Evolutionary conservation across 2,113 vertebrate genomes (phyloP).

Genomic region (Scolopax mira): DNA sequence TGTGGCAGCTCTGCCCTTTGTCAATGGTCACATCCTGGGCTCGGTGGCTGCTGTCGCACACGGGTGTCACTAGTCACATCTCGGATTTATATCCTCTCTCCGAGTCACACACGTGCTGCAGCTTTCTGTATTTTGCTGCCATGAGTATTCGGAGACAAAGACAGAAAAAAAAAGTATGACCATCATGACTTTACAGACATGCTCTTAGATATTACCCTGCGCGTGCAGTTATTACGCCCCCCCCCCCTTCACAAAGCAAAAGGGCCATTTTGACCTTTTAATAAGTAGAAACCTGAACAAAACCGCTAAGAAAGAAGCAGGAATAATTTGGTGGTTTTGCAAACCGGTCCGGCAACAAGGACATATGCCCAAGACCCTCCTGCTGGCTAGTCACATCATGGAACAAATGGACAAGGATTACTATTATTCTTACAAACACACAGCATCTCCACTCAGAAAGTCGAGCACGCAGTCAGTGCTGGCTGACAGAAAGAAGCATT

Average conservation of each 20-base stretch:
- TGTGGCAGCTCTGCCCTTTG: not conserved
- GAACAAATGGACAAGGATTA: not conserved
- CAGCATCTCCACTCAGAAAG: not conserved
- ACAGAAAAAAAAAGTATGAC: not conserved
- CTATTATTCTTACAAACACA: not conserved
- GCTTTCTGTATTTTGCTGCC: not conserved
- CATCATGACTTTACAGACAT: not conserved
- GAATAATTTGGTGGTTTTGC: not conserved
- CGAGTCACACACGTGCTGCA: accelerated
- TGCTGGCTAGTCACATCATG: not conserved
- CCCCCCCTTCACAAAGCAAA: not conserved
- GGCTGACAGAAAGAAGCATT: not conserved
- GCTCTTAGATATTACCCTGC: not conserved
- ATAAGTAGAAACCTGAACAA: not conserved
- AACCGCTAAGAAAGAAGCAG: not conserved
- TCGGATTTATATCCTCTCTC: not conserved
- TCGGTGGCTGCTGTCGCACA: accelerated
- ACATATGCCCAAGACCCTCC: not conserved
- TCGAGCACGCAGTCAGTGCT: not conserved
- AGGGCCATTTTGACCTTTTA: not conserved
- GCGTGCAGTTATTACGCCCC: accelerated
- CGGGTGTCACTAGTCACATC: not conserved
- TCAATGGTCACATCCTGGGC: not conserved
- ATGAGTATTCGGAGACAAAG: not conserved
- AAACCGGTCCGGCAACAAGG: not conserved